A percentile compares a stretch with the other conserved stretches of the same genome.
Evolutionary conservation across 2,888 invertebrate genomes (phyloP).

Genomic region (Patella ulyssiponensis): DNA sequence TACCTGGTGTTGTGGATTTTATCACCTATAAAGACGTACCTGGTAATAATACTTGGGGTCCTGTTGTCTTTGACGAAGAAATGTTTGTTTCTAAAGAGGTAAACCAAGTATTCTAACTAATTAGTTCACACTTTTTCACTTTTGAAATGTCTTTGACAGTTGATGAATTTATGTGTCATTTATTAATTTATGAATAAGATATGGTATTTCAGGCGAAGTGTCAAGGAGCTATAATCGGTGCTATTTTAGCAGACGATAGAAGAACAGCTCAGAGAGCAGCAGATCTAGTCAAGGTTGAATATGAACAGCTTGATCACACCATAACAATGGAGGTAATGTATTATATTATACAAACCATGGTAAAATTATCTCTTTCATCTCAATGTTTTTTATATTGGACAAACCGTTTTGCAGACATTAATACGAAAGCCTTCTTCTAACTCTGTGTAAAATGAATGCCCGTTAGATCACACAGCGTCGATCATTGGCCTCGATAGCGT

Average conservation of each 20-base stretch:
- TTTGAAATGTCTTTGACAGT: too few relatives aligned
- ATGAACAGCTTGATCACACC: slow-evolving; percentile 85
- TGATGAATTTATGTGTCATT: too few relatives aligned
- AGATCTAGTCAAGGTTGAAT: slow-evolving; percentile 83
- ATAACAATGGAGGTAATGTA: slow-evolving; percentile 80
- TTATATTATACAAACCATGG: too few relatives aligned
- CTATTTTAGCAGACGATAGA: slow-evolving; percentile 85
- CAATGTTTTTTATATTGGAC: too few relatives aligned
- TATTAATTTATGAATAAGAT: background rate
- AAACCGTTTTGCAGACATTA: too few relatives aligned
- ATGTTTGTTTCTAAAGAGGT: slow-evolving; percentile 86
- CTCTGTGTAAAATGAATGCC: too few relatives aligned
- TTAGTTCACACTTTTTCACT: background rate
- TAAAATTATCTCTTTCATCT: too few relatives aligned
- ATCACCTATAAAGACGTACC: slow-evolving; percentile 85
- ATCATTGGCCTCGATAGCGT: too few relatives aligned
- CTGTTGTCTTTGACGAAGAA: slow-evolving; percentile 82
- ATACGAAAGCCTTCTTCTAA: too few relatives aligned
- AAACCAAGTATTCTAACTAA: background rate
- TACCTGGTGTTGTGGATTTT: slow-evolving; percentile 87
- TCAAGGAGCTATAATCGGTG: slow-evolving; percentile 86
- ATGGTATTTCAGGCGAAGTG: slow-evolving; percentile 74
- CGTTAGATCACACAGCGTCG: too few relatives aligned
- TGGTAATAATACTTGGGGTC: slow-evolving; percentile 79
- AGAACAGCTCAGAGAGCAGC: slow-evolving; percentile 86